Percentiles rank a stretch among this genome's conserved stretches.
Evolutionary conservation across 23 tunicate species (phyloP).

Genomic region (Trididemnum miniatum): DNA sequence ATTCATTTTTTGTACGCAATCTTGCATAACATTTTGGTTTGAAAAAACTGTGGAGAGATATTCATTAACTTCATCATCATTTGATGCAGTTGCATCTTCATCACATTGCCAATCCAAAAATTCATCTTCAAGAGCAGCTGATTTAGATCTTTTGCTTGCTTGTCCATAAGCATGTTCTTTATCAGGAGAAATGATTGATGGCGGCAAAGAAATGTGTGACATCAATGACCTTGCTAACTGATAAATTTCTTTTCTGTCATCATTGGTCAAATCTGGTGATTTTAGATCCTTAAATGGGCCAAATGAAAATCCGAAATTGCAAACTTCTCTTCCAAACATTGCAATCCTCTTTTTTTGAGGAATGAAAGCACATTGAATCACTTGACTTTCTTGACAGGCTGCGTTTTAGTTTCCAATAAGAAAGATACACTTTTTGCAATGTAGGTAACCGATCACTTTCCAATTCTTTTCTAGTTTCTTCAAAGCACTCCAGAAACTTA

Average conservation of each 20-base stretch:
- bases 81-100: background rate
- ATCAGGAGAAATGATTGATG: background rate
- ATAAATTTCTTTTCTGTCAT: background rate
- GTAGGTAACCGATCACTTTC: background rate
- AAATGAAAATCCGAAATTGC: background rate
- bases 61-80: background rate
- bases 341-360: background rate
- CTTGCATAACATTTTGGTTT: background rate
- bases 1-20: background rate
- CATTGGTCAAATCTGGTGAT: background rate
- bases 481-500: background rate
- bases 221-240: background rate
- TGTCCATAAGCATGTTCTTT: background rate
- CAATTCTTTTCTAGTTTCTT: background rate
- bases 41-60: background rate
- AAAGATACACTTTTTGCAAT: background rate
- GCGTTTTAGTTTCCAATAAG: background rate
- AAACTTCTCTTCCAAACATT: background rate
- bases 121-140: background rate
- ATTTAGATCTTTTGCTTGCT: background rate
- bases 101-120: background rate
- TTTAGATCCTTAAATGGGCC: background rate
- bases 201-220: background rate
- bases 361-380: background rate
- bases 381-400: background rate